Base-by-base conservation (phyloP, 2,797 vertebrate species). In the Microhierax caerulescens region DNA sequence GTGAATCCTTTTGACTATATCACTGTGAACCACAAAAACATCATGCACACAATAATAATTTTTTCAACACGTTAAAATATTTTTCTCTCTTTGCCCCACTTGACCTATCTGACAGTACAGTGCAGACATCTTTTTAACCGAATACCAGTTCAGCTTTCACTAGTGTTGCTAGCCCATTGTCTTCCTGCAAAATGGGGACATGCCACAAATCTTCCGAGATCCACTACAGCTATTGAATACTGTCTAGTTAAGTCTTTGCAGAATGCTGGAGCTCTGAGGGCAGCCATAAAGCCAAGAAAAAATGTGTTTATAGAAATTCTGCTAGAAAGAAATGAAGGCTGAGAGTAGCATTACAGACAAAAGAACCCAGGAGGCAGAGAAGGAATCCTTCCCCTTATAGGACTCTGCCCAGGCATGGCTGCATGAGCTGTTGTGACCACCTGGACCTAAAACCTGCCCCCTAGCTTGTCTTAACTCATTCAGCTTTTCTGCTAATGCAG, bases 121-220 rank as follows among this genome's bases (percentile, higher is more conserved):
- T 41, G 18, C 36, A 82, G 54, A 57, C 47, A 37, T 93, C 22
- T 79, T 34, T 94, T 94, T 70, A 83, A 67, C 43, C 83, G 57
- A 69, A 91, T 85, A 51, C 60, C 41, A 77, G 13, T 85, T 83
- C 64, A 87, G 74, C 51, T 96, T 94, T 90, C 36, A 34, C n/a
- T 92, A 12, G 61, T 28, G 37, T 85, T 64, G 72, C 36, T 95
- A 57, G 61, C 25, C 54, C 45, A 78, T 93, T 92, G 84, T 96
- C 76, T 96, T 95, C 41, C 56, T 0, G 4, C 79, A 74, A 45
- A 94, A 53, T 54, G 86, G 43, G 36, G 85, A 43, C 53, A 23
- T 45, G 21, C n/a, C 85, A 85, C 78, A 96, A 77, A 86, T 97
- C 85, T 77, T 92, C 74, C 28, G 69, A 92, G 72, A 83, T 93